phyloP scores from a whole-genome alignment of 2,797 vertebrate species.

The Paratrypauchen microcephalus region DNA sequence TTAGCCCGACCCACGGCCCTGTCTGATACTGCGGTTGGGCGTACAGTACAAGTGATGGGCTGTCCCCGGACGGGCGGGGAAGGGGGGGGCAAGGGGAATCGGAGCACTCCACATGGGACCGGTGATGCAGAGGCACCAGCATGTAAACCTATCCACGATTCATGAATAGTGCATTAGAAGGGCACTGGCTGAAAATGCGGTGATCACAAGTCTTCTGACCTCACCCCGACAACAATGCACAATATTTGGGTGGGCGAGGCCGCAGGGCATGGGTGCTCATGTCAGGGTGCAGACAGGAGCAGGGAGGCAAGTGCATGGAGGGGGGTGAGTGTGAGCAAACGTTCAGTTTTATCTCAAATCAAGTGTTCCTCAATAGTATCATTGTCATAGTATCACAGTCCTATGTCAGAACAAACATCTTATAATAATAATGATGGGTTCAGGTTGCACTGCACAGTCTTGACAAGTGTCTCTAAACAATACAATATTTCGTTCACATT shows the following conservation, averaged over 20 bases:
- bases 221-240: conserved; percentile 68
- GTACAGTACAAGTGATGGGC: conserved; percentile 73
- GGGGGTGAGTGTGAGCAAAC: too few relatives aligned
- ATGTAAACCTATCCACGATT: conserved; percentile 69
- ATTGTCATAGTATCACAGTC: too few relatives aligned
- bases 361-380: too few relatives aligned
- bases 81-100: conserved; percentile 29
- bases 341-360: too few relatives aligned
- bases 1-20: conserved; percentile 82
- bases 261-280: conserved; percentile 53
- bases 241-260: conserved; percentile 62
- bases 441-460: too few relatives aligned
- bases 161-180: conserved; percentile 81
- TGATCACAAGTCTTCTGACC: conserved; percentile 67
- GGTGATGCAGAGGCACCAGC: conserved; percentile 51
- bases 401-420: too few relatives aligned
- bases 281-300: conserved; percentile 22
- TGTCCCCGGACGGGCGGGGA: conserved; percentile 41
- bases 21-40: conserved; percentile 83
- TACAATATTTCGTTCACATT: too few relatives aligned
- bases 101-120: conserved; percentile 55
- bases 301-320: conserved; percentile 44
- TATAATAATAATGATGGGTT: too few relatives aligned
- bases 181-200: conserved; percentile 61
- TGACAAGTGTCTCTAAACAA: too few relatives aligned